Evolutionary conservation across 1,140 invertebrate genomes (phyloP).

Genomic region (Drosophila carrolli): DNA sequence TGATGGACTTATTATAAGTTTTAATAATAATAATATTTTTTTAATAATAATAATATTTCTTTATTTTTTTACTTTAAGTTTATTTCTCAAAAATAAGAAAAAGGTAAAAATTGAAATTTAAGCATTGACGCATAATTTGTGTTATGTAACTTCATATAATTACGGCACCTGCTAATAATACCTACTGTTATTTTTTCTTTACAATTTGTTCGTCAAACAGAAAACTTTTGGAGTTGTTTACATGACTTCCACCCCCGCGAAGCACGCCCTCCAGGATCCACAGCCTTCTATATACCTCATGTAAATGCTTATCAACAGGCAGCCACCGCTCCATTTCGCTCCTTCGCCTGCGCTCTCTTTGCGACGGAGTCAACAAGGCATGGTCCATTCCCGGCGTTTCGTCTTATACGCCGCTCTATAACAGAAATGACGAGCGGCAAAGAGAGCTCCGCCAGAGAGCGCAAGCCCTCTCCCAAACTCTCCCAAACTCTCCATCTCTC

Average conservation of each 20-base stretch:
- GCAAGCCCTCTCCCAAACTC: slow-evolving; percentile 8
- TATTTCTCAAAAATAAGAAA: too few relatives aligned
- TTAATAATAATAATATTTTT: too few relatives aligned
- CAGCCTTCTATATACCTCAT: slow-evolving; percentile 2
- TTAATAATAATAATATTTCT: too few relatives aligned
- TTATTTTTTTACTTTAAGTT: too few relatives aligned
- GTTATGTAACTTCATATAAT: too few relatives aligned
- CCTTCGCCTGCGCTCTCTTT: slow-evolving; percentile 13
- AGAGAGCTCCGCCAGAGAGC: slow-evolving; percentile 11
- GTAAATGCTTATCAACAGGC: slow-evolving; percentile 73
- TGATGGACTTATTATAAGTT: too few relatives aligned
- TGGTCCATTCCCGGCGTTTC: slow-evolving; percentile 30
- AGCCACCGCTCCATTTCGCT: slow-evolving; percentile 11
- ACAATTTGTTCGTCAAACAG: too few relatives aligned
- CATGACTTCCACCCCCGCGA: slow-evolving; percentile 10
- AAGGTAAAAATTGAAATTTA: too few relatives aligned
- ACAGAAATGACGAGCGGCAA: background rate
- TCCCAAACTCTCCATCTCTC: background rate
- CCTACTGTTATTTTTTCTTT: too few relatives aligned
- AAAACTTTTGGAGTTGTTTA: background rate
- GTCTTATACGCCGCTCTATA: slow-evolving; percentile 58
- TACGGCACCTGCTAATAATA: too few relatives aligned
- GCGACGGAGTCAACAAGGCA: background rate
- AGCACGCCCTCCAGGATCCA: background rate
- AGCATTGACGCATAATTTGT: too few relatives aligned